A percentile compares a stretch with the other conserved stretches of the same genome.
Evolutionary conservation across 2,113 vertebrate species (phyloP).

Genomic region (Erythrocebus patas): DNA sequence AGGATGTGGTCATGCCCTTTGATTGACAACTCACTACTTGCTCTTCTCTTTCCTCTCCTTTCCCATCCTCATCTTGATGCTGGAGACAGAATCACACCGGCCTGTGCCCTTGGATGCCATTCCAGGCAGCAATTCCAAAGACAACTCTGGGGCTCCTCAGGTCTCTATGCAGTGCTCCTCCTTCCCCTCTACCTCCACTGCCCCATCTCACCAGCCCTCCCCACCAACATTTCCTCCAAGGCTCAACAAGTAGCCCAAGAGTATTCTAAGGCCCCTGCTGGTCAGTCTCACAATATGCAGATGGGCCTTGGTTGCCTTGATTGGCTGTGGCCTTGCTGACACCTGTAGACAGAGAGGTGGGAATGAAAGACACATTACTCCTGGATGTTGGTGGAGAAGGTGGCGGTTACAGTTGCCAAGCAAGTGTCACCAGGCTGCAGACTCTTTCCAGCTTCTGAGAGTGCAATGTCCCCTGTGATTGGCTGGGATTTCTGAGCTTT

Average conservation of each 20-base stretch:
- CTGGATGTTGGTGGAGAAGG: neutral
- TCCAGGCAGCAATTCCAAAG: neutral
- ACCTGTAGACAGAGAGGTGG: neutral
- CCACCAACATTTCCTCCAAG: neutral
- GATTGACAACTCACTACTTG: neutral
- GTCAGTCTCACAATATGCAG: rapidly evolving
- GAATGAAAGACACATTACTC: neutral
- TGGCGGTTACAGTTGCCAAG: neutral
- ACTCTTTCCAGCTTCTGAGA: neutral
- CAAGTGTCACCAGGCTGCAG: neutral
- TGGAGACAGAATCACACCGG: neutral
- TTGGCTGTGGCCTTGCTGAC: neutral
- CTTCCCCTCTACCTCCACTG: neutral
- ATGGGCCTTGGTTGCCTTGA: neutral
- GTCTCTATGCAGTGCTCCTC: neutral
- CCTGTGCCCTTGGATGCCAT: neutral
- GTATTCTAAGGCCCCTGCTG: too few species aligned
- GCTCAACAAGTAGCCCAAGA: neutral
- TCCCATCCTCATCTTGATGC: too few species aligned
- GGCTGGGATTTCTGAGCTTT: neutral
- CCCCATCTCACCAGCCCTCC: neutral
- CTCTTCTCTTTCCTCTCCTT: neutral
- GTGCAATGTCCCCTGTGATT: neutral
- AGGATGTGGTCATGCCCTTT: neutral
- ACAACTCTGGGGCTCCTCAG: neutral